Conservation (phyloP, 2,888 invertebrate species). For the Agrotis segetum region DNA sequence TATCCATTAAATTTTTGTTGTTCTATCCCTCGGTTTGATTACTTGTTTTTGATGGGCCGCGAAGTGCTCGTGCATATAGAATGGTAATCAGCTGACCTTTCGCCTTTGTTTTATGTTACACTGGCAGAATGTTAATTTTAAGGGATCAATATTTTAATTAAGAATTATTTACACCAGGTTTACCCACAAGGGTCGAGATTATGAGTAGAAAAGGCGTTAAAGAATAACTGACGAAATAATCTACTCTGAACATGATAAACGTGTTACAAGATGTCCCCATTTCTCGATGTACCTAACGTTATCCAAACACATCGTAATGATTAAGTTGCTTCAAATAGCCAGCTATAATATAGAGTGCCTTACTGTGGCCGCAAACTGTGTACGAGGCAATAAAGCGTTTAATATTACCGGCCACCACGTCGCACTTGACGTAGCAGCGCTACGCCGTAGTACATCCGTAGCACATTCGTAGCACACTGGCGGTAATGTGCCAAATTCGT, state of each 20-base stretch:
- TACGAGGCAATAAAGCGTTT: slow-evolving; percentile 52
- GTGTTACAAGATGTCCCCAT: slow-evolving; percentile 3
- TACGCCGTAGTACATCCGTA: slow-evolving; percentile 63
- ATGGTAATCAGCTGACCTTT: slow-evolving; percentile 37
- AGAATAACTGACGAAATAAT: slow-evolving; percentile 15
- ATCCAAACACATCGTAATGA: slow-evolving; percentile 26
- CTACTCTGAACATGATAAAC: not conserved
- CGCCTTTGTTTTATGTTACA: slow-evolving; percentile 13
- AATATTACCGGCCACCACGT: slow-evolving; percentile 51
- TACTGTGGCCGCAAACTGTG: slow-evolving; percentile 41
- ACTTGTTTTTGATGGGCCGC: slow-evolving; percentile 43
- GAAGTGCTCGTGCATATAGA: slow-evolving; percentile 36
- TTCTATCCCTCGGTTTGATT: slow-evolving; percentile 45
- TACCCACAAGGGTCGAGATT: not conserved
- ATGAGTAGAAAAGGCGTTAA: not conserved
- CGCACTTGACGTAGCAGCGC: slow-evolving; percentile 59
- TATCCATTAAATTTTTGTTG: slow-evolving; percentile 72
- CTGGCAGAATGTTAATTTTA: slow-evolving; percentile 28
- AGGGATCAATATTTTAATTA: not conserved
- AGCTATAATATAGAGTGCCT: slow-evolving; percentile 27
- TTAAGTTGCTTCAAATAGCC: slow-evolving; percentile 26
- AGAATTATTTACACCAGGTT: not conserved
- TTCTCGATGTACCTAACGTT: not conserved
- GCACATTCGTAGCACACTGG: slow-evolving; percentile 47
- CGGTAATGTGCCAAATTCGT: slow-evolving; percentile 54